Base-by-base conservation (phyloP, 2,113 vertebrate species). In the Athene cunicularia region DNA sequence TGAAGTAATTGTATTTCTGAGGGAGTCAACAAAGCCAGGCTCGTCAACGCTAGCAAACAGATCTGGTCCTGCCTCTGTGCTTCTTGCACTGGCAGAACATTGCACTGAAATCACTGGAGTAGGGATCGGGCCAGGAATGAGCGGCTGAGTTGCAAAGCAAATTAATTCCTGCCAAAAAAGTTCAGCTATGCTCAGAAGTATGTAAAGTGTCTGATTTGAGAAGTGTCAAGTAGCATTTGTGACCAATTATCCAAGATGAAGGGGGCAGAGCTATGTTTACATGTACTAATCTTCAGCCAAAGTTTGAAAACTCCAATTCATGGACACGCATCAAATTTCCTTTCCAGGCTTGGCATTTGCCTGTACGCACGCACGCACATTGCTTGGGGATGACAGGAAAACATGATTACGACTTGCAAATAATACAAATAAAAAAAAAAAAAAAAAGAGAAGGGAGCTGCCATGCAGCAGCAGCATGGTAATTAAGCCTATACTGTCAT, bases 221-320 rank as follows among this genome's bases (percentile, higher is more conserved):
- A 98, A 97, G 98, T 98, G 98, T 98, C 97, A 98, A 98, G 98
- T 97, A 97, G 97, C 98, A 98, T 99, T 98, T 98, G 98, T 97
- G 98, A 98, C 97, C 98, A 98, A 98, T 98, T 98, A 98, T 96
- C 95, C 98, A 98, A 97, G 96, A 96, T 86, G 95, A 97, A 96
- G 97, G 93, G 96, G 97, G 94, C 95, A 95, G 94, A 95, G 95
- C 89, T 98, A 97, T 98, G 97, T 98, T 98, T 98, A 98, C 96
- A 97, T 76, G 93, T 94, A 91, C 94, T 95, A 97, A 96, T 95
- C 96, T 86, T 95, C 97, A 96, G 97, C 97, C 97, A 94, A 96
- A 94, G 96, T 97, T 91, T 92, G 82, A 96, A 97, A 97, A 97
- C 93, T 95, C 94, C 62, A 73, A 91, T 95, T 95, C 96, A 86